Percentiles rank a stretch among this genome's conserved stretches.
phyloP scores from a whole-genome alignment of 2,888 invertebrate genomes.

The Napeogenes inachia region DNA sequence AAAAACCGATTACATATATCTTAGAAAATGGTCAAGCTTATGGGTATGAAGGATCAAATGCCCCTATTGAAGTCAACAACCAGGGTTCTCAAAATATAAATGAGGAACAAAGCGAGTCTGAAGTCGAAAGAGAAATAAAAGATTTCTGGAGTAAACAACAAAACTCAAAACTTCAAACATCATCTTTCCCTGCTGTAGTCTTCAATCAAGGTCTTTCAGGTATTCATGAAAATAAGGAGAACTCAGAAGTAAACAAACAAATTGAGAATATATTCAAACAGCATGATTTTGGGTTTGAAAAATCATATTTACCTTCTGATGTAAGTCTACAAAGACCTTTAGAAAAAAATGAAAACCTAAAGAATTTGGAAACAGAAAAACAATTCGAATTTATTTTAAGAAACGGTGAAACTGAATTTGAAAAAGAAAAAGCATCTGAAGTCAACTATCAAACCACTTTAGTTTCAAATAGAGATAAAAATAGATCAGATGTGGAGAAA shows the following conservation, averaged over 20 bases:
- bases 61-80: slow-evolving; percentile 35
- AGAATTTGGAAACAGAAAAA: slow-evolving; percentile 6
- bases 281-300: neutral
- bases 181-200: slow-evolving; percentile 31
- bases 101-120: neutral
- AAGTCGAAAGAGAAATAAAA: slow-evolving; percentile 1
- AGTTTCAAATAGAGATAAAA: neutral
- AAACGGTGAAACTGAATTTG: neutral
- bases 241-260: slow-evolving; percentile 2
- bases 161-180: too few relatives aligned
- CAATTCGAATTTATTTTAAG: slow-evolving; percentile 1
- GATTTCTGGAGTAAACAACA: too few relatives aligned
- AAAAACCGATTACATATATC: slow-evolving; percentile 8
- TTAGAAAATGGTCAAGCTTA: slow-evolving; percentile 8
- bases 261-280: neutral
- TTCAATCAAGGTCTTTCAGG: slow-evolving; percentile 33
- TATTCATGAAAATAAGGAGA: too few relatives aligned
- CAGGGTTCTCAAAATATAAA: neutral
- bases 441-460: slow-evolving; percentile 37
- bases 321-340: slow-evolving; percentile 36
- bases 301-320: slow-evolving; percentile 27
- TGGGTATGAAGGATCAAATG: slow-evolving; percentile 21
- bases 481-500: slow-evolving; percentile 1
- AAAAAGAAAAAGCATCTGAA: slow-evolving; percentile 27
- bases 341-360: neutral